Conservation (phyloP, 2,797 vertebrate species). For the Oreochromis mossambicus region DNA sequence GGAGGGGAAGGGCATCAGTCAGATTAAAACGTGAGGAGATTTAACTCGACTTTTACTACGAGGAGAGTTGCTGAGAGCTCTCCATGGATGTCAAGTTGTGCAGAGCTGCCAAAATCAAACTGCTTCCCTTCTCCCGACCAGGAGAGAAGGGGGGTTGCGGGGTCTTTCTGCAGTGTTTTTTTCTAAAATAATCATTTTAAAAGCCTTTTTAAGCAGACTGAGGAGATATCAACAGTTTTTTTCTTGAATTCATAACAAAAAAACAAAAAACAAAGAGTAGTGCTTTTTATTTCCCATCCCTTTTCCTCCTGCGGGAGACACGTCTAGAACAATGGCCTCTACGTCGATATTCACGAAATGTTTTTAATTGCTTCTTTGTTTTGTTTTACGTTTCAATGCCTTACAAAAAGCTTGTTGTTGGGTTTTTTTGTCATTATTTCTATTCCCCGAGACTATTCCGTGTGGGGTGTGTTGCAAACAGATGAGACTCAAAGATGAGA, state of each 20-base stretch:
- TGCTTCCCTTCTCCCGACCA: constrained; percentile 66
- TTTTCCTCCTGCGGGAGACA: constrained; percentile 66
- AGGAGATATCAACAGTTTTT: constrained; percentile 71
- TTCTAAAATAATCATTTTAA: constrained; percentile 81
- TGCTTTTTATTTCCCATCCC: constrained; percentile 83
- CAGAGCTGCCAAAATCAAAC: constrained; percentile 83
- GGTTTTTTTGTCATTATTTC: constrained; percentile 60
- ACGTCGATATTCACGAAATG: constrained; percentile 68
- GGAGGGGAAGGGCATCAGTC: constrained; percentile 50
- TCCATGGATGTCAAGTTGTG: constrained; percentile 80
- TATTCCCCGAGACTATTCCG: constrained; percentile 69
- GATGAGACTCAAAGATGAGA: constrained; percentile 62
- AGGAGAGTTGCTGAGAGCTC: constrained; percentile 71
- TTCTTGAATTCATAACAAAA: constrained; percentile 76
- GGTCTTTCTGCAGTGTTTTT: constrained; percentile 77
- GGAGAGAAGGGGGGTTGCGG: constrained; percentile 1
- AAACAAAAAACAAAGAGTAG: constrained; percentile 72
- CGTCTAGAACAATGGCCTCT: constrained; percentile 76
- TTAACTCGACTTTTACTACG: constrained; percentile 76
- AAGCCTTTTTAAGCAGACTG: constrained; percentile 82
- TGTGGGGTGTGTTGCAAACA: constrained; percentile 51
- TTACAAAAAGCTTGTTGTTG: constrained; percentile 71
- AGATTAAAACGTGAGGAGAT: constrained; percentile 71
- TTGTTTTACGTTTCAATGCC: constrained; percentile 76
- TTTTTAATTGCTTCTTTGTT: constrained; percentile 77